Percentiles rank a stretch among this genome's conserved stretches.
Conservation (phyloP, 2,113 vertebrate species). For the Oreochromis spilurus region DNA sequence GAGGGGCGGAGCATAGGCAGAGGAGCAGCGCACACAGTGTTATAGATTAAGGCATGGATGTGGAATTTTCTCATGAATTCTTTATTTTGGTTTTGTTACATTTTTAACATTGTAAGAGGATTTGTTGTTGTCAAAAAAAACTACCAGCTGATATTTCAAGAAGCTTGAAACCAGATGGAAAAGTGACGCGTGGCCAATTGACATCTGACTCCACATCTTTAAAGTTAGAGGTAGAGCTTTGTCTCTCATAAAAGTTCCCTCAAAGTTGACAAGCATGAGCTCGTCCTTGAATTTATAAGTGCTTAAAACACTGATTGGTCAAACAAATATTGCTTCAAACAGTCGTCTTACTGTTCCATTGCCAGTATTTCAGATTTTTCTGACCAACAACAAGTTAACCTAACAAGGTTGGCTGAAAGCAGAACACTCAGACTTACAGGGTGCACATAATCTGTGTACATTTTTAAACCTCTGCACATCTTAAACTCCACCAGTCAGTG, state of each 20-base stretch:
- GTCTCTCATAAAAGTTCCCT: not conserved
- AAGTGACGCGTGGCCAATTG: not conserved
- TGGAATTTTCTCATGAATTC: not conserved
- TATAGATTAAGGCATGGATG: not conserved
- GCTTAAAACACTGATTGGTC: not conserved
- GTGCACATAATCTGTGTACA: not conserved
- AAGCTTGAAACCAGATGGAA: not conserved
- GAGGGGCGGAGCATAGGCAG: not conserved
- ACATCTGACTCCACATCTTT: not conserved
- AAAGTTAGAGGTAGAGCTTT: not conserved
- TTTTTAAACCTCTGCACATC: not conserved
- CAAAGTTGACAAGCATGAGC: not conserved
- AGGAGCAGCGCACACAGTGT: not conserved
- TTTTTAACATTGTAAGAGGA: not conserved
- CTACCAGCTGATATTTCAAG: not conserved
- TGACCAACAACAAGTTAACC: not conserved
- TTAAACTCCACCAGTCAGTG: not conserved
- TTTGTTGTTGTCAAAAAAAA: not conserved
- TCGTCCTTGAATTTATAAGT: accelerated
- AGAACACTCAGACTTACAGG: not conserved
- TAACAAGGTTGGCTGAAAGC: not conserved
- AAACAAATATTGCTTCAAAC: not conserved
- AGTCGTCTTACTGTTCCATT: not conserved
- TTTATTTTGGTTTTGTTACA: not conserved
- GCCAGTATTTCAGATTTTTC: not conserved